Conservation (phyloP, 2,113 vertebrate genomes). For the Stegastes partitus region DNA sequence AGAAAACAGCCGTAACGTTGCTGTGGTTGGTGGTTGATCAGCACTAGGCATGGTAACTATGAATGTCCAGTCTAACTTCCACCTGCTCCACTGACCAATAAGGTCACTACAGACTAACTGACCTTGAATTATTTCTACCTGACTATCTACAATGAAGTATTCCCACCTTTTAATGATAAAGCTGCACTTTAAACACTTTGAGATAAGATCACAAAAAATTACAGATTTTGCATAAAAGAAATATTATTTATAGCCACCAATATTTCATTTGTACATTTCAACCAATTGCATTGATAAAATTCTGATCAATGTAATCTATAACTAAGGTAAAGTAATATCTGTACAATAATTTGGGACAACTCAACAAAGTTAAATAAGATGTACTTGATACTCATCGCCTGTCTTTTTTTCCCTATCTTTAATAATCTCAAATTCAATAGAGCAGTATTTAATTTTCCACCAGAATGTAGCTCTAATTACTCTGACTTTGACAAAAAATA, state of each 20-base stretch:
- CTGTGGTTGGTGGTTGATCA: not conserved
- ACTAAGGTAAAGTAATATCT: too few relatives aligned
- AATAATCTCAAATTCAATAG: constrained; percentile 8
- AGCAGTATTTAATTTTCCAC: constrained; percentile 9
- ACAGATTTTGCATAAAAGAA: not conserved
- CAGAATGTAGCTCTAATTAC: not conserved
- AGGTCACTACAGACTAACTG: too few relatives aligned
- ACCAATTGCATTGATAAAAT: not conserved
- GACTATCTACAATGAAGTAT: not conserved
- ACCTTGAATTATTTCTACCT: not conserved
- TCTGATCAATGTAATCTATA: not conserved
- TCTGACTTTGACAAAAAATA: not conserved
- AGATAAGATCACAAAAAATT: not conserved
- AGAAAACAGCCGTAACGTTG: not conserved
- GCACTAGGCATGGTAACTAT: not conserved
- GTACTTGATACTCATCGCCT: not conserved
- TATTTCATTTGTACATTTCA: not conserved
- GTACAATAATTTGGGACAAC: not conserved
- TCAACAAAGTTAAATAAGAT: not conserved
- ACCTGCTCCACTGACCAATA: too few relatives aligned
- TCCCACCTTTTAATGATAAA: not conserved
- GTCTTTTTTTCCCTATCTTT: not conserved
- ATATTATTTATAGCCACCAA: not conserved
- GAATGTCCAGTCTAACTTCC: too few relatives aligned
- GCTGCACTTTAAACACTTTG: not conserved